phyloP scores from a whole-genome alignment of 2,113 vertebrate species.

The Murina feae region DNA sequence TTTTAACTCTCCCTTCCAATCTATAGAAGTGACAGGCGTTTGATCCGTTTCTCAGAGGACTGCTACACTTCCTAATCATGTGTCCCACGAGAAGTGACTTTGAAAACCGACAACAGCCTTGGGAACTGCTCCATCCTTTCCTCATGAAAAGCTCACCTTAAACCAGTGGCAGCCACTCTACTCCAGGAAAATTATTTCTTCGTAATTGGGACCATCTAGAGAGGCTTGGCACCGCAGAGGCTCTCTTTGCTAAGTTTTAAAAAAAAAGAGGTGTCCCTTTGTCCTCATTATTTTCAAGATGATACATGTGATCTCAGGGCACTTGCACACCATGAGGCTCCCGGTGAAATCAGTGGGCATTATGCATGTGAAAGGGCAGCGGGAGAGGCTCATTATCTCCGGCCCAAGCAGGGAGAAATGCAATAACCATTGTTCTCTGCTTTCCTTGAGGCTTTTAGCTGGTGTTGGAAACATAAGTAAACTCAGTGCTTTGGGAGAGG shows the following conservation, averaged over 20 bases:
- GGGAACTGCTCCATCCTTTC: constrained; percentile 39
- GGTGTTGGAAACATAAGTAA: constrained; percentile 54
- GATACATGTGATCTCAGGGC: constrained; percentile 63
- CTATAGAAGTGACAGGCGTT: constrained; percentile 38
- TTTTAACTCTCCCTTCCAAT: constrained; percentile 40
- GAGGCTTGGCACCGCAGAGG: constrained; percentile 62
- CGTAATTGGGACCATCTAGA: constrained; percentile 72
- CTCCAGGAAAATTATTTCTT: constrained; percentile 67
- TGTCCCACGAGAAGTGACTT: constrained; percentile 60
- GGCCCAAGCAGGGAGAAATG: constrained; percentile 70
- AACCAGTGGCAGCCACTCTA: constrained; percentile 43
- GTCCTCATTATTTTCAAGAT: constrained; percentile 74
- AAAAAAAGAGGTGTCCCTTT: constrained; percentile 55
- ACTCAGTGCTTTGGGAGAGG: constrained; percentile 29
- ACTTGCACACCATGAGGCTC: constrained; percentile 28
- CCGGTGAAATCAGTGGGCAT: constrained; percentile 63
- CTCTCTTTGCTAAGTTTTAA: constrained; percentile 59
- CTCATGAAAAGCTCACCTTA: constrained; percentile 70
- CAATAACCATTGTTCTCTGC: constrained; percentile 70
- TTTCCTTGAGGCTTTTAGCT: constrained; percentile 61
- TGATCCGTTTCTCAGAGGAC: constrained; percentile 34
- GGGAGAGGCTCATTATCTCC: constrained; percentile 68
- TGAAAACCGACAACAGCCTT: constrained; percentile 44
- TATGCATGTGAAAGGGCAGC: constrained; percentile 72
- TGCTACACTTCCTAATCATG: constrained; percentile 52